Percentiles rank a stretch among this genome's conserved stretches.
These are phyloP conservation scores for Sebastiscus tertius DNA, from an alignment of 2,797 vertebrate species.

Conservation along the genomic window DNA sequence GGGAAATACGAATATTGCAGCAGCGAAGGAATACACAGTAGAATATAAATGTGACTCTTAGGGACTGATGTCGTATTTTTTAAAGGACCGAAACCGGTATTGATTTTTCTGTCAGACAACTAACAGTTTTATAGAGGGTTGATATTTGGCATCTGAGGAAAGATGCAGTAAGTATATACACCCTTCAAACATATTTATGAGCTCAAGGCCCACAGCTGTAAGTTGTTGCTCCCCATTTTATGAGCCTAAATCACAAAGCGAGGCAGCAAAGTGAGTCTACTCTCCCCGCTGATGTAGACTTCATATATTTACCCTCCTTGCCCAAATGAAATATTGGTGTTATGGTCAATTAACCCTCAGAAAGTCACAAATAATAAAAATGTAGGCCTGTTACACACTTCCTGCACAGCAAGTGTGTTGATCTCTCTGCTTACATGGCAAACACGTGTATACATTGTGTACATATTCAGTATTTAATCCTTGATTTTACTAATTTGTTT, in stretches of 20 bases:
- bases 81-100: not conserved
- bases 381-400: not conserved
- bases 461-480: no score
- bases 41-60: not conserved
- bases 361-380: not conserved
- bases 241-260: not conserved
- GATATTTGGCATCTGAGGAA: not conserved
- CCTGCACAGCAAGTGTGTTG: not conserved
- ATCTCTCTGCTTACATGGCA: not conserved
- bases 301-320: not conserved
- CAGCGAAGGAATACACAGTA: not conserved
- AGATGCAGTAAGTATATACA: not conserved
- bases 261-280: not conserved
- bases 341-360: not conserved
- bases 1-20: slow-evolving; percentile 9
- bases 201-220: not conserved
- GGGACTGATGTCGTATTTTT: not conserved
- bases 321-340: not conserved
- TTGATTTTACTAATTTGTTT: not conserved
- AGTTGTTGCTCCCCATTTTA: not conserved
- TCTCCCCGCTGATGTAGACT: not conserved
- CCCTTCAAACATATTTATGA: not conserved
- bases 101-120: not conserved
- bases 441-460: not conserved
- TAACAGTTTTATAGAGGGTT: not conserved